Evolutionary conservation across 2,797 vertebrate species (phyloP).

Genomic region (Xenopus petersii): DNA sequence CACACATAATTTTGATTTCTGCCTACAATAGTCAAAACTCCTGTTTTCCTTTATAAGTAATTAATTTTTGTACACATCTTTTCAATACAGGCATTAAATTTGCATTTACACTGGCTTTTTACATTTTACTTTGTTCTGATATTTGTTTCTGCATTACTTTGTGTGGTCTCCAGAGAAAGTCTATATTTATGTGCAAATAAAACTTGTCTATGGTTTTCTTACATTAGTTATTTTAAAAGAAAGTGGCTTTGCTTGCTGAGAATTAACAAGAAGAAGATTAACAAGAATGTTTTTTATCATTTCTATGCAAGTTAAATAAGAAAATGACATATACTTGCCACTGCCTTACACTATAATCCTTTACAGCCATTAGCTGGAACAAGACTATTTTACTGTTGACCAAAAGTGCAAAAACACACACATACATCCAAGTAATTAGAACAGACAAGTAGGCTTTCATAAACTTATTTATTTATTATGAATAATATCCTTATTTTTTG

Average conservation of each 20-base stretch:
- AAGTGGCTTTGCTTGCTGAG: constrained; percentile 25
- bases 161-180: constrained; percentile 44
- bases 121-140: constrained; percentile 48
- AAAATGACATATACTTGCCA: constrained; percentile 24
- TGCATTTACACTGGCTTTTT: constrained; percentile 56
- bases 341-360: constrained; percentile 26
- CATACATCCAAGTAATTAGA: constrained; percentile 26
- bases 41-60: constrained; percentile 75
- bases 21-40: constrained; percentile 77
- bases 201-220: constrained; percentile 29
- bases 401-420: constrained; percentile 1
- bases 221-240: constrained; percentile 34
- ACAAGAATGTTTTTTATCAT: constrained; percentile 22
- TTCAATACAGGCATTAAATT: constrained; percentile 72
- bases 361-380: constrained; percentile 24
- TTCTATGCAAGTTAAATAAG: constrained; percentile 19
- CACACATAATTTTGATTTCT: constrained; percentile 87
- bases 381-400: constrained; percentile 25
- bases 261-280: constrained; percentile 28
- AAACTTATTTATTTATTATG: constrained; percentile 32
- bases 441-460: constrained; percentile 31
- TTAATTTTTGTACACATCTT: constrained; percentile 83
- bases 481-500: constrained; percentile 35
- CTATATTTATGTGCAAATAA: constrained; percentile 41
- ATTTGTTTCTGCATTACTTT: constrained; percentile 49